These are phyloP conservation scores for Chlorops oryzae DNA, from an alignment of 1,140 invertebrate genomes.

Conservation along the genomic window DNA sequence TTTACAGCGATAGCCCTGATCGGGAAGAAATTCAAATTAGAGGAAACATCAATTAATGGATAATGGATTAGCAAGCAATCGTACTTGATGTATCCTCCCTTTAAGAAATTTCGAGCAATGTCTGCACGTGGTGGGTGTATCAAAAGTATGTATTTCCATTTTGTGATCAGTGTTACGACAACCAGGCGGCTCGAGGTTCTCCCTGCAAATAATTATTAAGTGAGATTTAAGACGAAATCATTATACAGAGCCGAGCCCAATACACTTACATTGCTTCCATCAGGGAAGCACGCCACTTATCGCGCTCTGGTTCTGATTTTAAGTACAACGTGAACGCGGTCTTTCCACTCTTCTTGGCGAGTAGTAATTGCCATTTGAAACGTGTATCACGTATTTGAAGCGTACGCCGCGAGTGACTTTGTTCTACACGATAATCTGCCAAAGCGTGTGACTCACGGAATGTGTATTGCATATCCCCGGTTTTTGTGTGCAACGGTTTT, in stretches of 20 bases:
- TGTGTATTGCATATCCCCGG: constrained; percentile 78
- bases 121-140: constrained; percentile 70
- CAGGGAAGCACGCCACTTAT: constrained; percentile 88
- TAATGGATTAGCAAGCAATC: background rate
- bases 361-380: constrained; percentile 74
- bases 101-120: constrained; percentile 83
- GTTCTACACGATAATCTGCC: constrained; percentile 81
- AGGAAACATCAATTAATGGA: constrained; percentile 2
- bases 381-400: constrained; percentile 63
- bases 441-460: constrained; percentile 81
- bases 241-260: background rate
- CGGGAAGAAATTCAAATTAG: background rate
- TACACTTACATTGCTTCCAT: constrained; percentile 83
- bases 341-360: constrained; percentile 75
- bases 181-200: constrained; percentile 78
- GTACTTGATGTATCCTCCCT: constrained; percentile 64
- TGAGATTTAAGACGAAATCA: constrained; percentile 1
- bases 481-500: constrained; percentile 73
- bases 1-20: constrained; percentile 70
- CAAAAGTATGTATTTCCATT: constrained; percentile 83
- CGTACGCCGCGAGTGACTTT: constrained; percentile 58
- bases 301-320: constrained; percentile 78
- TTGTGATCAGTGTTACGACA: constrained; percentile 75
- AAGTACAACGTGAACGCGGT: constrained; percentile 86
- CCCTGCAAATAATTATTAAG: constrained; percentile 52